Percentiles rank a stretch among this genome's conserved stretches.
Evolutionary conservation across 2,888 invertebrate genomes (phyloP).

Genomic region (Diadegma fenestrale): DNA sequence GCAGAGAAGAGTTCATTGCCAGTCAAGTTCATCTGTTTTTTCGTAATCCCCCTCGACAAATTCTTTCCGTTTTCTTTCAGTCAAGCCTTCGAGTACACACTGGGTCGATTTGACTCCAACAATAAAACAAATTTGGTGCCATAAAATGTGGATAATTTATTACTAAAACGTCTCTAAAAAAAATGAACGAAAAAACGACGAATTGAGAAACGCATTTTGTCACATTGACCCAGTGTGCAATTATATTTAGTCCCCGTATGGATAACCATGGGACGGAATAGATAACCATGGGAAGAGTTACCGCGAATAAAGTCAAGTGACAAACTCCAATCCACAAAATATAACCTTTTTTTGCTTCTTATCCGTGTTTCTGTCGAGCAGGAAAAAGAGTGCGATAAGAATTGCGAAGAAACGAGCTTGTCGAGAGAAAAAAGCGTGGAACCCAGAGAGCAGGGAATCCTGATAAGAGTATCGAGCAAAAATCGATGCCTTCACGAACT

Average conservation of each 20-base stretch:
- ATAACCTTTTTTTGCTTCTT: conserved; percentile 13
- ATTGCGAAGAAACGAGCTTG: background rate
- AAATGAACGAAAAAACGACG: no score
- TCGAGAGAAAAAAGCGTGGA: background rate
- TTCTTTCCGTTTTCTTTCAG: background rate
- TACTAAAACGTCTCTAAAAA: no score
- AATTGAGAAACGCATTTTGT: background rate
- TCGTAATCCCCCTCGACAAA: background rate
- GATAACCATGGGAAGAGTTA: no score
- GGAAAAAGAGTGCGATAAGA: background rate
- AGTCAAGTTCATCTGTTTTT: background rate
- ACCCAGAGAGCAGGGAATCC: background rate
- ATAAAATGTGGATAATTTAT: no score
- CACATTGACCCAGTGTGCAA: background rate
- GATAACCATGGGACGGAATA: no score
- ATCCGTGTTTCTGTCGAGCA: background rate
- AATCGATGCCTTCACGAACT: background rate
- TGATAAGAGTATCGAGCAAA: conserved; percentile 9
- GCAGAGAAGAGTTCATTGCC: background rate
- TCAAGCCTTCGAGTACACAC: no score
- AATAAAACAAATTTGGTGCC: no score
- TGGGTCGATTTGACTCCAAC: no score
- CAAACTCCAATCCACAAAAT: background rate
- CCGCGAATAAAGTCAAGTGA: conserved; percentile 19
- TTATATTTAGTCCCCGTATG: background rate